Conservation (phyloP, 2,888 invertebrate genomes). For the Euplexia lucipara region DNA sequence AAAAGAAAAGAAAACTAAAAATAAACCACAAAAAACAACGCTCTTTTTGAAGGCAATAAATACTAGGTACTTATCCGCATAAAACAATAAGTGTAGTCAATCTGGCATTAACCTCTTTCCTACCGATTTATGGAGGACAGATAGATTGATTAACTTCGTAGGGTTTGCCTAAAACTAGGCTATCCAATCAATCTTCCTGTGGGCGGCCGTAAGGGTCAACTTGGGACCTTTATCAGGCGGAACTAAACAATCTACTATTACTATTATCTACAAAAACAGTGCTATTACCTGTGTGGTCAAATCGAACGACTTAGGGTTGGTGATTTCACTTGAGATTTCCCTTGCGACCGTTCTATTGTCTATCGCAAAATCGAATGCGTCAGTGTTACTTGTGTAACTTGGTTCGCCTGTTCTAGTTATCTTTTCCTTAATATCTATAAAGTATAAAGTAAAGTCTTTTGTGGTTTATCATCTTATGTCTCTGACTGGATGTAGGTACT, state of each 20-base stretch:
- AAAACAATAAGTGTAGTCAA: conserved; percentile 46
- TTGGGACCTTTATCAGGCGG: conserved; percentile 43
- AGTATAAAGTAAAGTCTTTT: too few species aligned
- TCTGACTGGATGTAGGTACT: too few species aligned
- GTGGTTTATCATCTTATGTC: too few species aligned
- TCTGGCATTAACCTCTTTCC: conserved; percentile 29
- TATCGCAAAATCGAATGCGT: conserved; percentile 23
- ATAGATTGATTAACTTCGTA: conserved; percentile 51
- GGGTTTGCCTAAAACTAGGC: conserved; percentile 54
- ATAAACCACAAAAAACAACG: too few species aligned
- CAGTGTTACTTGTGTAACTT: conserved; percentile 3
- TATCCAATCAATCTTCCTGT: conserved; percentile 47
- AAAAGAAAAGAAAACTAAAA: too few species aligned
- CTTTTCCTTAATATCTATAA: too few species aligned
- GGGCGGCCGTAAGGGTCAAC: conserved; percentile 38
- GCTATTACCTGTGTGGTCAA: conserved; percentile 45
- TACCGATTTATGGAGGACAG: conserved; percentile 43
- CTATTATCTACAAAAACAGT: conserved; percentile 41
- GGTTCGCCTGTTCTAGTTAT: background rate
- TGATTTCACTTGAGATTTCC: conserved; percentile 45
- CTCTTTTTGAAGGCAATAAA: too few species aligned
- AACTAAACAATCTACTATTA: conserved; percentile 41
- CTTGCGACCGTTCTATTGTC: conserved; percentile 23
- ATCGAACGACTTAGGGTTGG: conserved; percentile 38
- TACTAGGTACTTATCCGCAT: background rate